A percentile compares a stretch with the other conserved stretches of the same genome.
Conservation (phyloP, 2,888 invertebrate genomes). For the Steromphala cineraria region DNA sequence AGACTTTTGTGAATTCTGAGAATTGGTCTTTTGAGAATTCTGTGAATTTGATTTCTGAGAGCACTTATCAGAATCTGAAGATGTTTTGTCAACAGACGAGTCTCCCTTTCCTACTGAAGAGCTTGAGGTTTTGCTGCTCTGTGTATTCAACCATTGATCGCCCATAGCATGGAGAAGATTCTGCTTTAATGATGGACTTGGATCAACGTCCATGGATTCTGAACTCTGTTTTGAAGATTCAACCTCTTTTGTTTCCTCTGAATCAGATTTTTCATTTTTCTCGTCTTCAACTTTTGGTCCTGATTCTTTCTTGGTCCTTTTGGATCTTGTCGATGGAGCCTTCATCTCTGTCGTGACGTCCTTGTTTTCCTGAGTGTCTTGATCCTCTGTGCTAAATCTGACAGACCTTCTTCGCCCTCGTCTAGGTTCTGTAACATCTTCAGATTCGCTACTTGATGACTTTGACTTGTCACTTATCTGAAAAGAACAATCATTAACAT, state of each 20-base stretch:
- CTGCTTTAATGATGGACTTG: conserved; percentile 24
- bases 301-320: background rate
- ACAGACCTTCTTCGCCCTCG: background rate
- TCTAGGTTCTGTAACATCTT: background rate
- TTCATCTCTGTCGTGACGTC: background rate
- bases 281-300: background rate
- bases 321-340: background rate
- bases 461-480: background rate
- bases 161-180: conserved; percentile 21
- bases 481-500: background rate
- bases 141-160: conserved; percentile 20
- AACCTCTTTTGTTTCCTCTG: background rate
- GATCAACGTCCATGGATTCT: background rate
- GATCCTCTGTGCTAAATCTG: background rate
- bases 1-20: background rate
- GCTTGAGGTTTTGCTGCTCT: conserved; percentile 20
- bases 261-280: background rate
- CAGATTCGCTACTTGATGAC: background rate
- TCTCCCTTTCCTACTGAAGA: background rate
- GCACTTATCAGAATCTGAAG: background rate
- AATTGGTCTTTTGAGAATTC: background rate
- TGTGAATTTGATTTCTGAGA: background rate
- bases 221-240: background rate
- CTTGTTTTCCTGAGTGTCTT: background rate
- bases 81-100: background rate